Conservation (phyloP, 2,113 vertebrate species). For the Andinoacara biseriatus region DNA sequence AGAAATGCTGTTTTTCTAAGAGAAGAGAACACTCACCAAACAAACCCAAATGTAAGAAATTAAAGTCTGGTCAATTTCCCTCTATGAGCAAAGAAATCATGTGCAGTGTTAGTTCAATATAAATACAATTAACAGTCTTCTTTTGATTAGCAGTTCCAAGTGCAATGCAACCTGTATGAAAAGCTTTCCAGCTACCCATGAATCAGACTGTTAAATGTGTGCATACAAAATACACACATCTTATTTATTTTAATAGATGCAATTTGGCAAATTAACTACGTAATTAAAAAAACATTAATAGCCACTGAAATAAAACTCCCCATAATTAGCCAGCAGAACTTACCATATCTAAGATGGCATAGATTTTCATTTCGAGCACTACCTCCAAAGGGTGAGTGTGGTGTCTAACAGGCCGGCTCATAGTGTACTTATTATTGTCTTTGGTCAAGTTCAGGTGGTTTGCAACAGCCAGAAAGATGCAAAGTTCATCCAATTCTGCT, state of each 20-base stretch:
- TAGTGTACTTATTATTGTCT: slow-evolving; percentile 40
- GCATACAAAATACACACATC: neutral
- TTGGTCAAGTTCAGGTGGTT: slow-evolving; percentile 60
- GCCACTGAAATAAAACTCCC: rapidly evolving
- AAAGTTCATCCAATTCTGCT: slow-evolving; percentile 10
- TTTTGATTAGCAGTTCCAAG: neutral
- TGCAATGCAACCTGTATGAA: neutral
- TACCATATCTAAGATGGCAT: slow-evolving; percentile 70
- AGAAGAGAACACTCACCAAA: slow-evolving; percentile 37
- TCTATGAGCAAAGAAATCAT: slow-evolving; percentile 22
- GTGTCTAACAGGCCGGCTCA: slow-evolving; percentile 51
- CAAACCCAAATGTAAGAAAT: slow-evolving; percentile 49
- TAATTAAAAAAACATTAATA: neutral
- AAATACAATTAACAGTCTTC: neutral
- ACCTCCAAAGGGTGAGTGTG: slow-evolving; percentile 21
- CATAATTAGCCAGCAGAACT: neutral
- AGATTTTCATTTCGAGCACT: slow-evolving; percentile 28
- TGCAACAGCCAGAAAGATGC: slow-evolving; percentile 59
- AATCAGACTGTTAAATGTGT: neutral
- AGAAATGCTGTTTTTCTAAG: rapidly evolving
- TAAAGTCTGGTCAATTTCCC: slow-evolving; percentile 55
- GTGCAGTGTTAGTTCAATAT: neutral
- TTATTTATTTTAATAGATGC: neutral
- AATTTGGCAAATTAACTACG: neutral
- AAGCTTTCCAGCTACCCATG: neutral